Percentiles rank a stretch among this genome's conserved stretches.
phyloP scores from a whole-genome alignment of 1,140 invertebrate genomes.

The Psix sp. region DNA sequence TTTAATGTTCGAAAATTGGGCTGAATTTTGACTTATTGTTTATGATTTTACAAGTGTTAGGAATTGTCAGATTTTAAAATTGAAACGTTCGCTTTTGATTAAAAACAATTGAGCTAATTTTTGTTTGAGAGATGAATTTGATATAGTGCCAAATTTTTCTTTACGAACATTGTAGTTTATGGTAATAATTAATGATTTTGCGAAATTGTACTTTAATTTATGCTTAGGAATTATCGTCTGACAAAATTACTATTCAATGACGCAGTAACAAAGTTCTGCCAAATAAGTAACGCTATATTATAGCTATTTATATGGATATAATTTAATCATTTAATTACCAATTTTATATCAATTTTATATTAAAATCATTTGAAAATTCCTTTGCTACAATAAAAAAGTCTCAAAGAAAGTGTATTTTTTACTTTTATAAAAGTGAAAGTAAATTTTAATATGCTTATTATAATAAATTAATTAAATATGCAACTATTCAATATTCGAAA shows the following conservation, averaged over 20 bases:
- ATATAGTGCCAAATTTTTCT: not conserved
- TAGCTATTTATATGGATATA: slow-evolving; percentile 22
- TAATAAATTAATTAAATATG: too few species aligned
- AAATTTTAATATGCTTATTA: too few species aligned
- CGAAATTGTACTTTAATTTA: slow-evolving; percentile 66
- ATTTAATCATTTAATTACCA: too few species aligned
- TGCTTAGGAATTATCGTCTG: slow-evolving; percentile 50
- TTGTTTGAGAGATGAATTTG: not conserved
- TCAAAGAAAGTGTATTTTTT: too few species aligned
- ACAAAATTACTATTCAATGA: slow-evolving; percentile 71
- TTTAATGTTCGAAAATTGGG: slow-evolving; percentile 10
- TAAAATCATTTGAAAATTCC: too few species aligned
- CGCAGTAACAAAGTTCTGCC: slow-evolving; percentile 46
- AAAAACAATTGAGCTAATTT: not conserved
- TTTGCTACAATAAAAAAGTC: too few species aligned
- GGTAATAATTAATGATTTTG: slow-evolving; percentile 63
- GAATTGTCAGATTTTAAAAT: too few species aligned
- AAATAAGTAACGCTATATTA: slow-evolving; percentile 47
- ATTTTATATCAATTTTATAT: too few species aligned
- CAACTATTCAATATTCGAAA: too few species aligned
- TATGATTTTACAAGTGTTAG: not conserved
- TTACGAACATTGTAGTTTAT: slow-evolving; percentile 11
- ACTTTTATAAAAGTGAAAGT: too few species aligned
- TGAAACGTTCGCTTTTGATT: slow-evolving; percentile 5
- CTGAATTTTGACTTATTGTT: not conserved